Evolutionary conservation across 1,140 invertebrate species (phyloP).

Genomic region (Caenorhabditis latens): DNA sequence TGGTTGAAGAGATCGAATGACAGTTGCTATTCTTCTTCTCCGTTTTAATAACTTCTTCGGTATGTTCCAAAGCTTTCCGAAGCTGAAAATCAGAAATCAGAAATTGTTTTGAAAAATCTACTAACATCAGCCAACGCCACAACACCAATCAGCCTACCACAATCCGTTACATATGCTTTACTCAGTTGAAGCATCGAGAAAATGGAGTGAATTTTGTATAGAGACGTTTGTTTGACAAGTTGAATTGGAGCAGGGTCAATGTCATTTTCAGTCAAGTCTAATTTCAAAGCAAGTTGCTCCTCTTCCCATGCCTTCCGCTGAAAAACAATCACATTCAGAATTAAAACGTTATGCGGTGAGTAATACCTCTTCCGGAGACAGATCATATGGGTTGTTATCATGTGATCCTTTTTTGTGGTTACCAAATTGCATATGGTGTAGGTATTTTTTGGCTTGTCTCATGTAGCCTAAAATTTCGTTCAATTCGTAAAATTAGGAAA

Average conservation of each 20-base stretch:
- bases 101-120: background rate
- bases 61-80: slow-evolving; percentile 62
- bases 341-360: background rate
- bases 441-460: slow-evolving; percentile 72
- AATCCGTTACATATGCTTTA: slow-evolving; percentile 96
- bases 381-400: slow-evolving; percentile 71
- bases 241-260: slow-evolving; percentile 99
- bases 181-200: slow-evolving; percentile 96
- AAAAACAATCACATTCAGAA: background rate
- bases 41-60: slow-evolving; percentile 29
- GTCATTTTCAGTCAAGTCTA: slow-evolving; percentile 89
- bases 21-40: slow-evolving; percentile 25
- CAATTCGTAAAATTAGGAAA: slow-evolving; percentile 10
- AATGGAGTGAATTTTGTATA: slow-evolving; percentile 94
- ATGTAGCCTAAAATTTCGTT: slow-evolving; percentile 70
- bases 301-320: slow-evolving; percentile 76
- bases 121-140: slow-evolving; percentile 92
- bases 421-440: slow-evolving; percentile 65
- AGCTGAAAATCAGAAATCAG: slow-evolving; percentile 65
- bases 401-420: slow-evolving; percentile 66
- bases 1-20: background rate
- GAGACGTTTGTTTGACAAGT: slow-evolving; percentile 92
- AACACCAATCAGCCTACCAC: slow-evolving; percentile 93
- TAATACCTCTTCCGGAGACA: slow-evolving; percentile 71
- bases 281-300: slow-evolving; percentile 82